phyloP scores from a whole-genome alignment of 2,888 invertebrate species.

The Himalopsyche tibetana region DNA sequence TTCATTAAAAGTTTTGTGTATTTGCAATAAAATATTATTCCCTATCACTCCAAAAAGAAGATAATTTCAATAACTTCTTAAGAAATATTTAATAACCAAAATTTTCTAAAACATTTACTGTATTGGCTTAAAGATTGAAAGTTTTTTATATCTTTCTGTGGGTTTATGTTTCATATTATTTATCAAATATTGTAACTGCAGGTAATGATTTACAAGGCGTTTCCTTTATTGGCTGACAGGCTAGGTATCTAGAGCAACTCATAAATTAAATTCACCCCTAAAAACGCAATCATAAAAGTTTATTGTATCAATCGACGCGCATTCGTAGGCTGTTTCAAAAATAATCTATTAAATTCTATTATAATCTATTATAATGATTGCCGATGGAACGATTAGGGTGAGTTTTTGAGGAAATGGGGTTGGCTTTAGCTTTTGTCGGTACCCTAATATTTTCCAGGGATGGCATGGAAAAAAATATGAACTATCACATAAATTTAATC shows the following conservation, averaged over 20 bases:
- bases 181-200: conserved; percentile 16
- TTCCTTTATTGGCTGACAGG: not conserved
- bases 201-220: conserved; percentile 1
- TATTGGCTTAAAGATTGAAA: no score
- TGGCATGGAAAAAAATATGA: not conserved
- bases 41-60: no score
- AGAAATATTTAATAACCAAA: no score
- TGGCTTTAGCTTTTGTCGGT: conserved; percentile 26
- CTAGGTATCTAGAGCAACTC: conserved; percentile 37
- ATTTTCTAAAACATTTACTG: no score
- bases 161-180: not conserved
- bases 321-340: conserved; percentile 8
- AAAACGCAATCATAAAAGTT: conserved; percentile 57
- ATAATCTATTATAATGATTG: conserved; percentile 59
- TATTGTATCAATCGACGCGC: conserved; percentile 58
- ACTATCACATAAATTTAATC: no score
- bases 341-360: conserved; percentile 52
- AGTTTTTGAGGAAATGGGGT: conserved; percentile 34
- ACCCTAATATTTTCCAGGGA: not conserved
- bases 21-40: no score
- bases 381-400: conserved; percentile 55
- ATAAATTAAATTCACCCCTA: conserved; percentile 65
- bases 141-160: not conserved
- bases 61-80: no score
- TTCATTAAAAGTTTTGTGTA: no score